Conservation (phyloP, 2,113 vertebrate genomes). For the Seriola aureovittata region DNA sequence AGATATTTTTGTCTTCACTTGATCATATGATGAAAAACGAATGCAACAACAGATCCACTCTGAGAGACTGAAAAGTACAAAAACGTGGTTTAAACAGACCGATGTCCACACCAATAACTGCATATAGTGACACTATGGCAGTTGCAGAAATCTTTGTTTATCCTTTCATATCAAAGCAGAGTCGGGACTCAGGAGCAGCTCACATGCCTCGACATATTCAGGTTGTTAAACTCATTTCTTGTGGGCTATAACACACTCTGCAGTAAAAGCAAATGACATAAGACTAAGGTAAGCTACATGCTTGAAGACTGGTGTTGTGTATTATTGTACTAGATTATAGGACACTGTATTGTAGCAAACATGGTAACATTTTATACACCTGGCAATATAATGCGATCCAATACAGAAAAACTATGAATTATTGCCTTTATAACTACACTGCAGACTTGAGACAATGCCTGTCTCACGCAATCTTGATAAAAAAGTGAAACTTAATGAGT, state of each 20-base stretch:
- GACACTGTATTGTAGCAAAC: not conserved
- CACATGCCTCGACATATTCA: not conserved
- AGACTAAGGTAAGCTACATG: not conserved
- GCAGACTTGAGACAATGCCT: not conserved
- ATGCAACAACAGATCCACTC: not conserved
- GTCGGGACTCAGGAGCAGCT: not conserved
- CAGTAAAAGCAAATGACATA: not conserved
- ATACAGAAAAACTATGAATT: not conserved
- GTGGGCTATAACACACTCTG: not conserved
- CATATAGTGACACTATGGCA: not conserved
- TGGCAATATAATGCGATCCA: not conserved
- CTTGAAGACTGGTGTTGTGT: not conserved
- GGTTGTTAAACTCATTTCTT: not conserved
- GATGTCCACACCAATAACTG: not conserved
- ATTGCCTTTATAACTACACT: not conserved
- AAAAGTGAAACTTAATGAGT: not conserved
- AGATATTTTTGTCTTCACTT: not conserved
- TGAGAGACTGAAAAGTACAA: not conserved
- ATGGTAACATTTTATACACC: not conserved
- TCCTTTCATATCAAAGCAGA: too few species aligned
- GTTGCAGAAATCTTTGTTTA: too few species aligned
- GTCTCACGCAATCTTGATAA: not conserved
- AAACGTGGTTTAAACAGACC: not conserved
- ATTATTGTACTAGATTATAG: not conserved
- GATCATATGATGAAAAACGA: not conserved